Evolutionary conservation across 64 coral and sea anemone species (phyloP).

Genomic region (Platygyra sinensis): DNA sequence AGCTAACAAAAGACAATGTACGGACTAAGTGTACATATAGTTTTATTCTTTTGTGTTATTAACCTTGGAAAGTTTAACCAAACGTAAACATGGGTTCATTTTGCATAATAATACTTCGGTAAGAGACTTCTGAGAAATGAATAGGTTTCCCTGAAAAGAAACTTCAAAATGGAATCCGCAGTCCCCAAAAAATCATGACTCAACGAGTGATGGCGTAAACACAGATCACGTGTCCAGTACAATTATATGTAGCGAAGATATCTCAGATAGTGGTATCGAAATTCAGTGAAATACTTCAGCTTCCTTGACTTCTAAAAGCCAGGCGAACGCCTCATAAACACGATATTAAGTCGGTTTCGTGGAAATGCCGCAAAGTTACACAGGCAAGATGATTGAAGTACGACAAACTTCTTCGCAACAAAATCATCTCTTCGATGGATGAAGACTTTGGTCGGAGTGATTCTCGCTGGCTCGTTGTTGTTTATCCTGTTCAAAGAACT

Average conservation of each 20-base stretch:
- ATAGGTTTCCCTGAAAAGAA: background rate
- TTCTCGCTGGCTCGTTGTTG: background rate
- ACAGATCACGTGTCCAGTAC: constrained; percentile 26
- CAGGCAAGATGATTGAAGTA: background rate
- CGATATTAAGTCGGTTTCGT: background rate
- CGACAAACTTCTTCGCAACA: background rate
- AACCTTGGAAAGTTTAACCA: background rate
- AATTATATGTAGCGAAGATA: background rate
- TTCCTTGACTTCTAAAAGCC: constrained; percentile 11
- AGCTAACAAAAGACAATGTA: background rate
- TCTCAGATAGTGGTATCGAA: background rate
- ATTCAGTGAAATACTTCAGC: constrained; percentile 2
- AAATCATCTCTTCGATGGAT: background rate
- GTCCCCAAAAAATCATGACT: constrained; percentile 25
- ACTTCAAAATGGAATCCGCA: background rate
- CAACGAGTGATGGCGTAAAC: constrained; percentile 5
- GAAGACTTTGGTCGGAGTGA: background rate
- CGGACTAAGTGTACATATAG: background rate
- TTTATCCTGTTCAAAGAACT: background rate
- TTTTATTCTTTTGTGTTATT: background rate
- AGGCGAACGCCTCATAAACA: too few relatives aligned
- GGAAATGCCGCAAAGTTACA: background rate
- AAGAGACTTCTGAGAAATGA: constrained; percentile 21
- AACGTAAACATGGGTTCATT: constrained; percentile 18
- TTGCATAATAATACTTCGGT: constrained; percentile 19